These are phyloP conservation scores for Stegana nigrithorax DNA, from an alignment of 2,888 invertebrate species.

Conservation along the genomic window DNA sequence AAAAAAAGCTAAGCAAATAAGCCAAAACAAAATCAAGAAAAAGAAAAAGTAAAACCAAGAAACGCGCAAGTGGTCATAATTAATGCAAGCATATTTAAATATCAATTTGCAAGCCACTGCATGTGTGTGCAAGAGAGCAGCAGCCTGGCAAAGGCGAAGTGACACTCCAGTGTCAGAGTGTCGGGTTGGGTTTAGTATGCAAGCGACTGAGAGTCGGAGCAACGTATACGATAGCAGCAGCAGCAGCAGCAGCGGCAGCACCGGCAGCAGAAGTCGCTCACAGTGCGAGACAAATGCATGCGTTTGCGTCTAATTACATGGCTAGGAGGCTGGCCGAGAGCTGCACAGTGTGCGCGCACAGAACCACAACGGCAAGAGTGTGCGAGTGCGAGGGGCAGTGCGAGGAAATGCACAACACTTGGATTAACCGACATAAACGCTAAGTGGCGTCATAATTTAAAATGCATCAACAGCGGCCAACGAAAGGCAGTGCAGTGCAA, in stretches of 20 bases:
- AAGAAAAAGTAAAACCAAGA: slow-evolving; percentile 28
- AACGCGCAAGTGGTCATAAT: slow-evolving; percentile 47
- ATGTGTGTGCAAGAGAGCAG: slow-evolving; percentile 17
- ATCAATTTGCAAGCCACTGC: slow-evolving; percentile 55
- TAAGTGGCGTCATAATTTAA: slow-evolving; percentile 68
- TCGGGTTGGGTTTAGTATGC: slow-evolving; percentile 55
- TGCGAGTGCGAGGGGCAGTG: too few species aligned
- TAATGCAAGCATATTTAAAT: slow-evolving; percentile 65
- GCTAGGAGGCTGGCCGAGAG: slow-evolving; percentile 22
- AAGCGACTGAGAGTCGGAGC: slow-evolving; percentile 22
- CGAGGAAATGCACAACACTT: slow-evolving; percentile 25
- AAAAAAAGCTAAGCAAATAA: slow-evolving; percentile 23
- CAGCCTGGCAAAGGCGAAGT: slow-evolving; percentile 12
- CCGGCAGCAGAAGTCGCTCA: slow-evolving; percentile 7
- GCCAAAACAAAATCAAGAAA: not conserved
- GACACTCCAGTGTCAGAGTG: slow-evolving; percentile 11
- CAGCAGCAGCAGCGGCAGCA: slow-evolving; percentile 14
- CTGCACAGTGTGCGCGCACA: too few species aligned
- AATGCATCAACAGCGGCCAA: slow-evolving; percentile 51
- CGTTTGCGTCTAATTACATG: slow-evolving; percentile 57
- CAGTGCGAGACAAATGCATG: slow-evolving; percentile 53
- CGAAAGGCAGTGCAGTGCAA: slow-evolving; percentile 39
- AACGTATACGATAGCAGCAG: not conserved
- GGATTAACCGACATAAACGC: slow-evolving; percentile 61
- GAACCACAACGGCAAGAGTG: too few species aligned